Base-by-base conservation (phyloP, 1,140 invertebrate genomes). In the Drosophila kepulauana region DNA sequence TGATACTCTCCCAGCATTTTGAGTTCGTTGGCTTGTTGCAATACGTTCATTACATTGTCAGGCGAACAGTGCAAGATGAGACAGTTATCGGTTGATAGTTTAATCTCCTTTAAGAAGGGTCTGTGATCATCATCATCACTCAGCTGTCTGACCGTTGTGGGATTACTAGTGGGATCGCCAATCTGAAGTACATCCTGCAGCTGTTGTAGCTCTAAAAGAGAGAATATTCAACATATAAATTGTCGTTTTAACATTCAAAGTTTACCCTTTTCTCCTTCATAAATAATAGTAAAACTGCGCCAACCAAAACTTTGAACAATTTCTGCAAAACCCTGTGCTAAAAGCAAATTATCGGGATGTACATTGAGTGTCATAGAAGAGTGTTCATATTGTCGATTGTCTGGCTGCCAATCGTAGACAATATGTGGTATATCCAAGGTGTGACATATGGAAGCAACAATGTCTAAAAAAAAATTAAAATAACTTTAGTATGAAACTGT, bases 151-250 rank as follows among this genome's bases (percentile, higher is more conserved):
- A 96, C 93, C 0, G 94, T 95, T 1, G 96, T 93, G 1, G 94
- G 94, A 76, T 93, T 82, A 91, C 94, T 91, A 65, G 93, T 78
- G 38, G 94, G 93, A 77, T 94, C 93, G 69, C 95, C 94, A 63
- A 95, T 93, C 91, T 97, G 96, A 1, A 99, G 92, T 4, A 98
- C 94, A 81, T 97, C 96, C 93, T 98, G 97, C 11, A 98, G 93
- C 54, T 97, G 94, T 49, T 97, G 95, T 2, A 99, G 93, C 91
- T 97, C 96, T 94, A 48, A 11, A 33, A 45, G 10, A 13, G 0
- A 10, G 3, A 33, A 3, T 59, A 7, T 10, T 13, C 0, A 2
- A 5, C 6, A 33, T 33, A 3, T 6, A 33, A 33, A 8, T 33
- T 33, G 5, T 38, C 10, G 6, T 11, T 38, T 38, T 38, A 38